Conservation (phyloP, 2,113 vertebrate species). For the Anseranas semipalmata region DNA sequence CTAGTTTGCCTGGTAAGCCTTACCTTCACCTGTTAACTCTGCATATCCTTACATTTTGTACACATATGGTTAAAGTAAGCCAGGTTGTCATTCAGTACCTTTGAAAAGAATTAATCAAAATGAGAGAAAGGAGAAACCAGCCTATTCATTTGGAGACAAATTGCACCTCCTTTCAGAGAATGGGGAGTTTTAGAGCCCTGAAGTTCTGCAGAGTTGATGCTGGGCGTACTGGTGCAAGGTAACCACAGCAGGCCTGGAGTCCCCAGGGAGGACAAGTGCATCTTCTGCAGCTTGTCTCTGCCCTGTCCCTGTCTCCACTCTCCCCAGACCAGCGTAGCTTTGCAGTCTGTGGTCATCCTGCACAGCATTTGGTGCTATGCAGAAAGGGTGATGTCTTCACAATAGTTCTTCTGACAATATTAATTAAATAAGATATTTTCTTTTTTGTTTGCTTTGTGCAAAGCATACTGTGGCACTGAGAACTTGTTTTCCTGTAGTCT, state of each 20-base stretch:
- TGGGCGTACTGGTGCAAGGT: neutral
- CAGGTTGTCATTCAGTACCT: neutral
- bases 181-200: neutral
- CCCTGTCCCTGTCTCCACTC: neutral
- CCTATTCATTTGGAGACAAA: neutral
- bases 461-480: neutral
- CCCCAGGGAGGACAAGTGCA: neutral
- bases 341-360: neutral
- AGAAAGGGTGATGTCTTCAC: neutral
- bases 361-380: neutral
- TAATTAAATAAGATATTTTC: neutral
- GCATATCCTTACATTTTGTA: neutral
- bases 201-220: neutral
- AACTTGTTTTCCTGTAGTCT: neutral
- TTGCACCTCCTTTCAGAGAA: neutral
- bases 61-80: neutral
- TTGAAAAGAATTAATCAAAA: neutral
- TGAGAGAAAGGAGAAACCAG: neutral
- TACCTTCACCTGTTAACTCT: neutral
- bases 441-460: neutral
- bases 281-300: neutral
- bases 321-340: accelerated
- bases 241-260: neutral
- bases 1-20: neutral
- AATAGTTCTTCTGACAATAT: neutral